Evolutionary conservation across 2,888 invertebrate genomes (phyloP), one percentile per base, ranked within the genome.

Genomic region (Epicampocera succincta): DNA sequence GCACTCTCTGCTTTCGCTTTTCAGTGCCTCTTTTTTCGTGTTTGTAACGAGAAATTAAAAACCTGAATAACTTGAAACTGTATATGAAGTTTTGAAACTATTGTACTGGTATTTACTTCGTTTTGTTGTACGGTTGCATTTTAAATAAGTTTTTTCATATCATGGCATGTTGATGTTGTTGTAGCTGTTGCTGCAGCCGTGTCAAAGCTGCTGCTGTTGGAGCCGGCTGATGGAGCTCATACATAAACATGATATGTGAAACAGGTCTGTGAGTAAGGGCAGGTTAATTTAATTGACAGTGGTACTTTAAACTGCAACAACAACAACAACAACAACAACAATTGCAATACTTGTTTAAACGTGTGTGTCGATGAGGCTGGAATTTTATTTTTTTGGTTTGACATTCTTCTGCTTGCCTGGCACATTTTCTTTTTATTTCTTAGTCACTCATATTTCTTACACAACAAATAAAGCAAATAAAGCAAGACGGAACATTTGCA

Each of bases 281-380:
- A 38, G 48, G 61, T 68, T 73, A 79, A 79, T 79, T 54, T 42
- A 73, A 68, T 73, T 79, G 73, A 68, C 73, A 73, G 48, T 65
- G 66, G 40, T n/a, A 19, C 48, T 42, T 29, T 15, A 50, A 50
- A 46, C 13, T 1, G 46, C 15, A 56, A 44, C 11, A 54, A 4
- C 40, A 48, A 56, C 63, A 71, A 48, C 6, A 60, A 17, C 44
- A 17, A 9, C 46, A 68, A 48, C 17, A 15, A 17, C 21, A 13
- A 69, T 33, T 11, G 17, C 5, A 13, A 19, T 33, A 29, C 15
- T 21, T 5, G 6, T n/a, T n/a, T 12, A n/a, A 4, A 12, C 25
- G 9, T 19, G n/a, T 40, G 13, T 6, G 40, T 19, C n/a, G n/a
- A 13, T 50, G 29, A 58, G 17, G 29, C 33, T 66, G 1, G 13